Percentiles rank a stretch among this genome's conserved stretches.
These are phyloP conservation scores for Ornithorhynchus anatinus DNA, from an alignment of 2,113 vertebrate genomes.

Conservation along the genomic window DNA sequence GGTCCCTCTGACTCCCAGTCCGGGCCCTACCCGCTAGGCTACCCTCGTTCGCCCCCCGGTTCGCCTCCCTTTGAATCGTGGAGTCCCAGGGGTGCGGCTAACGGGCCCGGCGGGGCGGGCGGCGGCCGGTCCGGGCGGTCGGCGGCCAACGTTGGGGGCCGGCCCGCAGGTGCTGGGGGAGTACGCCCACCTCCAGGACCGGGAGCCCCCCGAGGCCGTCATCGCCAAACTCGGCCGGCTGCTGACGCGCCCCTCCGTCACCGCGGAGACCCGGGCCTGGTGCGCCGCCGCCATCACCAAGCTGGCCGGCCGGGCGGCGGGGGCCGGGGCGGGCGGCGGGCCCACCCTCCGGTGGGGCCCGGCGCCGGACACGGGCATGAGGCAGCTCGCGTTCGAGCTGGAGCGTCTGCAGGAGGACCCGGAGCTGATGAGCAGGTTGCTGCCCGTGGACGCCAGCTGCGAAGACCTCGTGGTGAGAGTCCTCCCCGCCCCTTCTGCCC, in stretches of 20 bases:
- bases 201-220: conserved; percentile 73
- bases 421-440: conserved; percentile 73
- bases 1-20: too few relatives aligned
- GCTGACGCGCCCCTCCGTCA: conserved; percentile 74
- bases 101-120: too few relatives aligned
- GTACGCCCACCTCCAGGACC: conserved; percentile 80
- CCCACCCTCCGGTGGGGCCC: conserved; percentile 74
- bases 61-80: too few relatives aligned
- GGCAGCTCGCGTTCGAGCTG: conserved; percentile 88
- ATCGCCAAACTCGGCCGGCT: conserved; percentile 75
- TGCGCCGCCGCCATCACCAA: conserved; percentile 87
- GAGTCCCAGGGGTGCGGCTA: too few relatives aligned
- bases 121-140: too few relatives aligned
- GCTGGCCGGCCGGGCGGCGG: conserved; percentile 65
- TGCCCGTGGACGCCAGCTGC: conserved; percentile 71
- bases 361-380: conserved; percentile 86
- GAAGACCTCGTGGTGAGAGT: conserved; percentile 72
- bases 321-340: conserved; percentile 63
- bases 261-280: conserved; percentile 89
- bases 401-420: conserved; percentile 79
- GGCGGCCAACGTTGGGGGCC: too few relatives aligned
- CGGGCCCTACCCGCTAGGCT: too few relatives aligned
- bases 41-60: too few relatives aligned
- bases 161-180: conserved; percentile 88
- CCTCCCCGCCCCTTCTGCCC: too few relatives aligned